These are phyloP conservation scores for Rhineura floridana DNA, from an alignment of 2,113 vertebrate genomes.

Conservation along the genomic window DNA sequence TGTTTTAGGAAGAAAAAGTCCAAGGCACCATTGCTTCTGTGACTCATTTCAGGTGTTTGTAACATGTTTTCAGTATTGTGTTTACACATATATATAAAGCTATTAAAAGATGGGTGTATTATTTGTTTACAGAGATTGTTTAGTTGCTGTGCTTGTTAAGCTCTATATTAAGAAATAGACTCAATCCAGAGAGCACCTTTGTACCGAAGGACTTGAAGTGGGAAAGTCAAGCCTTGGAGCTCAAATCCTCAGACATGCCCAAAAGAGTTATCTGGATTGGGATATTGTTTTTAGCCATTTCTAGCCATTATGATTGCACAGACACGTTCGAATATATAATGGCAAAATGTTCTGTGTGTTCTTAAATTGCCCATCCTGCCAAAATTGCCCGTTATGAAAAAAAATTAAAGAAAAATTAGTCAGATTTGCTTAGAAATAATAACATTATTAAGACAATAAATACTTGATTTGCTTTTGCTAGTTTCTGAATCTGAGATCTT, in stretches of 20 bases:
- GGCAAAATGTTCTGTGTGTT: background rate
- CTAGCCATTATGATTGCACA: background rate
- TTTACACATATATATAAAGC: background rate
- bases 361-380: background rate
- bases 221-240: background rate
- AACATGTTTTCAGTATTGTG: fast-evolving
- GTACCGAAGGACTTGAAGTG: background rate
- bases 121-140: background rate
- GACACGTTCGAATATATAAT: background rate
- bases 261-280: background rate
- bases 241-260: background rate
- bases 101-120: background rate
- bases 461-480: too few species aligned
- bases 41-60: background rate
- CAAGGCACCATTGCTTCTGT: fast-evolving
- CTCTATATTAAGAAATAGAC: background rate
- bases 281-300: background rate
- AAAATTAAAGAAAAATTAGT: too few species aligned
- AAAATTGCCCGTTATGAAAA: too few species aligned
- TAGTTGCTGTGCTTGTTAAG: background rate
- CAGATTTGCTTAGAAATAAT: too few species aligned
- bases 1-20: fast-evolving
- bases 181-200: background rate
- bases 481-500: too few species aligned
- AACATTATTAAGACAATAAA: too few species aligned